These are phyloP conservation scores for Orestias chungarensis DNA, from an alignment of 2,797 vertebrate species.

Conservation along the genomic window DNA sequence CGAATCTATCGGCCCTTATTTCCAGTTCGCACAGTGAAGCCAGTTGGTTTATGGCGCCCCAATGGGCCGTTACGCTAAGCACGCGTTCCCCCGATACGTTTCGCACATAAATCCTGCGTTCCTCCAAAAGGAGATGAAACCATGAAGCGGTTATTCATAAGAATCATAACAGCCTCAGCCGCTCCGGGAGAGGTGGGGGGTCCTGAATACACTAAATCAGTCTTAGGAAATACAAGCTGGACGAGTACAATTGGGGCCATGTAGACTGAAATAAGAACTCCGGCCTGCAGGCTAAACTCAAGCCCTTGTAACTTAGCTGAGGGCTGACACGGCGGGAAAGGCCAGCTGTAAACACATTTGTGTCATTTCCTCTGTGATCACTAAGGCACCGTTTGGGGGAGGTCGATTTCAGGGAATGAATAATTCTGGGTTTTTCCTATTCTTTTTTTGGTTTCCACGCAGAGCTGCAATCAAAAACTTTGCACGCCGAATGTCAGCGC, in stretches of 20 bases:
- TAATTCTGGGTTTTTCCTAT: slow-evolving; percentile 35
- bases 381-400: slow-evolving; percentile 60
- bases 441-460: slow-evolving; percentile 24
- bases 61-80: slow-evolving; percentile 52
- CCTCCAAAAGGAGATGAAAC: slow-evolving; percentile 43
- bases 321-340: slow-evolving; percentile 47
- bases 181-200: slow-evolving; percentile 52
- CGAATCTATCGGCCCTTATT: slow-evolving; percentile 12
- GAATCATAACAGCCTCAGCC: slow-evolving; percentile 56
- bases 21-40: slow-evolving; percentile 43
- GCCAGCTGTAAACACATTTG: slow-evolving; percentile 75
- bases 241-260: slow-evolving; percentile 29
- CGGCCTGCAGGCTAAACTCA: slow-evolving; percentile 29
- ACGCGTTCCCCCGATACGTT: slow-evolving; percentile 52
- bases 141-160: slow-evolving; percentile 62
- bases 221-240: slow-evolving; percentile 54
- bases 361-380: slow-evolving; percentile 78
- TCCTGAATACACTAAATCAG: slow-evolving; percentile 54
- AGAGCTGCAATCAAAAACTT: slow-evolving; percentile 29
- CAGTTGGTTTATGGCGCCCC: slow-evolving; percentile 60
- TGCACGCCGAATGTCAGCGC: slow-evolving; percentile 6
- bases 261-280: slow-evolving; percentile 32
- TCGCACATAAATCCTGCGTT: slow-evolving; percentile 55
- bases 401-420: slow-evolving; percentile 65
- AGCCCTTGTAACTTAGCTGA: slow-evolving; percentile 32